These are phyloP conservation scores for Helicoverpa zea DNA, from an alignment of 1,140 invertebrate species.

Conservation along the genomic window DNA sequence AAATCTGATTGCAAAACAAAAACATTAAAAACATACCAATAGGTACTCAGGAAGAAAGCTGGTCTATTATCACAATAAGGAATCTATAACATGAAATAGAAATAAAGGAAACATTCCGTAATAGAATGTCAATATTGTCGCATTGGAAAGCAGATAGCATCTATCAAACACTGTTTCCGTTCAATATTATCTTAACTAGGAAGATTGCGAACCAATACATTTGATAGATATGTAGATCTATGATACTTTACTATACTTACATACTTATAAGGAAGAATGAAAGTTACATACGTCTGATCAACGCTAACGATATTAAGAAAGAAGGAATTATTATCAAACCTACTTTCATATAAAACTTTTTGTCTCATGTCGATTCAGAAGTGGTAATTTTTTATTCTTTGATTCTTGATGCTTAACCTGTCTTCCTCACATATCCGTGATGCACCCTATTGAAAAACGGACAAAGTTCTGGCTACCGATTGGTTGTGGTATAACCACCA, in stretches of 20 bases:
- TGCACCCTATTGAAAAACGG: no score
- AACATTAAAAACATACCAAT: no score
- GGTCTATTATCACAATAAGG: no score
- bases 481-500: no score
- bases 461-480: no score
- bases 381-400: no score
- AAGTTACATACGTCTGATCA: neutral
- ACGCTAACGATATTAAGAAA: neutral
- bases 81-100: neutral
- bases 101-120: slow-evolving; percentile 6
- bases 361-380: no score
- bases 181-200: slow-evolving; percentile 16
- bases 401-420: no score
- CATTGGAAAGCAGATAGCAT: slow-evolving; percentile 2
- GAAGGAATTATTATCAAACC: neutral
- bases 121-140: slow-evolving; percentile 22
- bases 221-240: neutral
- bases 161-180: neutral
- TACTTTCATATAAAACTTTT: no score
- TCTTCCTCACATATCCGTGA: no score
- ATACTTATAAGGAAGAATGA: neutral
- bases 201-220: slow-evolving; percentile 17
- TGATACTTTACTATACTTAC: neutral
- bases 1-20: no score
- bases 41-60: no score